Base-by-base conservation (phyloP, 2,113 vertebrate species). In the rabbit (Oryctolagus cuniculus) region DNA sequence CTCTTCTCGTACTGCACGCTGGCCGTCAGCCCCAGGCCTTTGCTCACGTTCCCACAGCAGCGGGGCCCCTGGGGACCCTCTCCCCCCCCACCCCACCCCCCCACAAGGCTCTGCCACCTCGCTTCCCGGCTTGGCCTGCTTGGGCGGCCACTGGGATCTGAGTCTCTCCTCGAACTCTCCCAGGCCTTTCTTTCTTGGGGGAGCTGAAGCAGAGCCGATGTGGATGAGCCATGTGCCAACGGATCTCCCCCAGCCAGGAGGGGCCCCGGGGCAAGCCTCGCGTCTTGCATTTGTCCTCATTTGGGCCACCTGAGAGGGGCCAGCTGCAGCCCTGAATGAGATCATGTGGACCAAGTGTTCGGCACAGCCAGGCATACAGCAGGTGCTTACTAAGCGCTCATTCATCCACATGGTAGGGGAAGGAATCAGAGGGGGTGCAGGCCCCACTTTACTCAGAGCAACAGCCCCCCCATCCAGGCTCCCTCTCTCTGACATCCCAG, bases 1-100 rank as follows among this genome's bases (percentile, higher is more conserved):
- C 38, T 77, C 58, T 8, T 72, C 86, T 73, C 80, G 17, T 79
- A 34, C 82, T 63, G 79, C 51, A 64, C 77, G 3, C 16, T 34
- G 51, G 93, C 61, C 66, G 34, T 11, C 22, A n/a, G 49, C 49
- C 36, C 51, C 36, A 44, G 74, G 61, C n/a, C 19, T 79, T 36
- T 5, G 22, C 58, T 94, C 83, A 24, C 31, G 96, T 97, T 97
- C 97, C 92, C 93, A 97, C 78, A 75, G 67, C 3, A 79, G 77
- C 61, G 0, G 31, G 83, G 87, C 25, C 92, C 89, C 90, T 17
- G 38, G 90, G 86, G 89, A 94, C 55, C 17, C 27, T 27, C 73
- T 77, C 63, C 53, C 58, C 3, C 64, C 94, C 67, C 64, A 49
- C 13, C 63, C 53, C 58, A 5, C 64, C 94, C 67, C 64, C 55